A percentile compares a stretch with the other conserved stretches of the same genome.
Evolutionary conservation across 2,888 invertebrate genomes (phyloP).

Genomic region (Lepeophtheirus nordmannii): DNA sequence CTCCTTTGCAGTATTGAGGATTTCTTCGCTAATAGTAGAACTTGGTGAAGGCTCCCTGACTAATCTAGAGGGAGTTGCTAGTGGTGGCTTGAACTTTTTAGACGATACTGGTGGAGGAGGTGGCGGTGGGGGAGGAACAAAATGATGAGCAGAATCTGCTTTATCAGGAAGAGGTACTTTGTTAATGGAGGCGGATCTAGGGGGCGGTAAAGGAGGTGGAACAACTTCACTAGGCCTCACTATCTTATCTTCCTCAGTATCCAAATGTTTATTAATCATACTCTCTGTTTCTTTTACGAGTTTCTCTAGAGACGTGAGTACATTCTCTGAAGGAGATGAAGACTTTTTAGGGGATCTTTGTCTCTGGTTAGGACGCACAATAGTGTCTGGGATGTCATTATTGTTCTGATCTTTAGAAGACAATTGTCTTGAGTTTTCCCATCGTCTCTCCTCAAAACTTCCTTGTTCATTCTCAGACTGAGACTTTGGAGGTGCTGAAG

Average conservation of each 20-base stretch:
- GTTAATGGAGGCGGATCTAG: slow-evolving; percentile 1
- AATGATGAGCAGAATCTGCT: too few species aligned
- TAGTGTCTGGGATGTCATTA: not conserved
- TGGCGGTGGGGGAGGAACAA: not conserved
- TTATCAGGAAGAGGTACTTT: not conserved
- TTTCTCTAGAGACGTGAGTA: not conserved
- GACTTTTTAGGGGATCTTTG: not conserved
- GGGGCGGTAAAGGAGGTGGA: not conserved
- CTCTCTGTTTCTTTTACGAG: not conserved
- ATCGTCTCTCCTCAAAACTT: too few species aligned
- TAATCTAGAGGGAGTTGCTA: not conserved
- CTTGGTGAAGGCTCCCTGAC: not conserved
- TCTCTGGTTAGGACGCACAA: too few species aligned
- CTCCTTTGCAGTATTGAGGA: not conserved
- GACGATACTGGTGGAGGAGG: not conserved
- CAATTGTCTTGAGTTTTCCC: too few species aligned
- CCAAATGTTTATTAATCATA: not conserved
- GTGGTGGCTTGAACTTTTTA: too few species aligned
- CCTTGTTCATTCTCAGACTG: too few species aligned
- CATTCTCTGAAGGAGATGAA: not conserved
- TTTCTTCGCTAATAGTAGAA: not conserved
- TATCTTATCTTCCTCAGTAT: not conserved
- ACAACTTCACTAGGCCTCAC: not conserved
- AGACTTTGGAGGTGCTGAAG: too few species aligned
- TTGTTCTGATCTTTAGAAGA: not conserved